Percentiles rank a stretch among this genome's conserved stretches.
phyloP scores from a whole-genome alignment of 2,113 vertebrate genomes.

The Notiomystis cincta region DNA sequence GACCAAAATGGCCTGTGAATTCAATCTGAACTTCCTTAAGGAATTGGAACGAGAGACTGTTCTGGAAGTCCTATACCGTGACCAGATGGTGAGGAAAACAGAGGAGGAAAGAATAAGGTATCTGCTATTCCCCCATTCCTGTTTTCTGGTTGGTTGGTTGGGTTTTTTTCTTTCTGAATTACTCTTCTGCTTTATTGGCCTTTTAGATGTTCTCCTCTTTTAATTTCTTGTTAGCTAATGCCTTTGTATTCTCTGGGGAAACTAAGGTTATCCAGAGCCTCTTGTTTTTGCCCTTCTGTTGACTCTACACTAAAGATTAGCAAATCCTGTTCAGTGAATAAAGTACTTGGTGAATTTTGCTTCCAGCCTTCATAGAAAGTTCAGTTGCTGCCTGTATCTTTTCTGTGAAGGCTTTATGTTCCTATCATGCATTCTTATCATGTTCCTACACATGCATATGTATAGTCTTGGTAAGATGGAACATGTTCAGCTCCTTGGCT shows the following conservation, averaged over 20 bases:
- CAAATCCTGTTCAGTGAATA: background rate
- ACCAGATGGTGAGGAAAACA: conserved; percentile 74
- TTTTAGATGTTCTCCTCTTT: background rate
- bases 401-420: background rate
- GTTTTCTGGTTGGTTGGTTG: background rate
- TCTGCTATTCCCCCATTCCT: background rate
- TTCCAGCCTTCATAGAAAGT: background rate
- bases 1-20: conserved; percentile 62
- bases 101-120: conserved; percentile 90
- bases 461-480: background rate
- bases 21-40: conserved; percentile 80
- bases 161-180: background rate
- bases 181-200: background rate
- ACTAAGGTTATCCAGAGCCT: background rate
- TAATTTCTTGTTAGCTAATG: background rate
- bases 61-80: conserved; percentile 86
- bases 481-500: background rate
- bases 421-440: background rate
- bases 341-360: background rate
- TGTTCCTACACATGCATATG: background rate
- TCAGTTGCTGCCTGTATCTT: background rate
- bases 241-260: background rate
- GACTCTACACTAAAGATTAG: background rate
- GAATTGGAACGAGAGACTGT: conserved; percentile 79
- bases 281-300: background rate